Evolutionary conservation across 2,113 vertebrate species (phyloP), one percentile per base, ranked within the genome.

Genomic region (Hystrix brachyura): DNA sequence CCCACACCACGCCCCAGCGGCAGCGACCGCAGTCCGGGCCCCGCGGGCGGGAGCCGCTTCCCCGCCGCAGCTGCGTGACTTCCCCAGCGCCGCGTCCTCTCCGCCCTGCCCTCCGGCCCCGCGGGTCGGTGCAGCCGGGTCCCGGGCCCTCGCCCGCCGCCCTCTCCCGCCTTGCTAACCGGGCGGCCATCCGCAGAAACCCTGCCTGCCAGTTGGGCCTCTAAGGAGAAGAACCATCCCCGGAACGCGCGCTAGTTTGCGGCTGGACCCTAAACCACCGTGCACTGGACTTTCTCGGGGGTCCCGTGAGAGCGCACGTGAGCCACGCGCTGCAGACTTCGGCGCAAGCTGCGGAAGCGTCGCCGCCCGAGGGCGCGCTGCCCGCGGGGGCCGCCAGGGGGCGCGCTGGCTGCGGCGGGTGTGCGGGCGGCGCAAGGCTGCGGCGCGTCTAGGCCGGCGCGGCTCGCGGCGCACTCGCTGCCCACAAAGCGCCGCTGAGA

Each of bases 381-480:
- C n/a, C 62, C 71, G 51, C 80, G 0, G 57, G 91, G 46, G 95
- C 94, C 94, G 80, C 72, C 78, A 96, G 96, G 51, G 90, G 97
- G 94, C 82, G 94, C 96, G 69, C 94, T 90, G 59, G 18, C n/a
- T 34, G 65, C 27, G 29, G 76, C 14, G 72, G 60, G 32, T 51
- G 5, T 23, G 29, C 18, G 13, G 43, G 78, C 51, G 15, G 12
- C 43, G 48, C 12, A 27, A 55, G 79, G 48, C 18, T 23, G 55
- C 32, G 97, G 94, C 84, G 64, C 76, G 79, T 98, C 97, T 98
- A 96, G 98, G 96, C 96, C 59, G 65, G 29, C 21, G 90, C 46
- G 4, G 86, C 64, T 78, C 81, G 64, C 2, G 32, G 67, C 46
- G 93, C 76, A 85, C 97, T 97, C 96, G 65, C 88, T 97, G 95